Evolutionary conservation across 2,888 invertebrate species (phyloP), one percentile per base, ranked within the genome.

Genomic region (Drosophila sordidapex): DNA sequence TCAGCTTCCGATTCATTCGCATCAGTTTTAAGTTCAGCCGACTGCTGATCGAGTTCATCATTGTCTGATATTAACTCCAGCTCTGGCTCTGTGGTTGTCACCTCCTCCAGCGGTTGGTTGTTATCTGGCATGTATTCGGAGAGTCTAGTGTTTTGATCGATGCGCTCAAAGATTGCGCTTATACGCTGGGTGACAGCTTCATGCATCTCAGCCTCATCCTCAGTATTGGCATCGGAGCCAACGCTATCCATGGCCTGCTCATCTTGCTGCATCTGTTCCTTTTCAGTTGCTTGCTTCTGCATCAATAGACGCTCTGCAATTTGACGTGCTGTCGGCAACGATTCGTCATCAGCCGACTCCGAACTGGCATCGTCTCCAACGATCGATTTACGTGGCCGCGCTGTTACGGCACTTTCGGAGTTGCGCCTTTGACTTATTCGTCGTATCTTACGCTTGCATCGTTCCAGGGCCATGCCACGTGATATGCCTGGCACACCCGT

Each of bases 381-480:
- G n/a, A n/a, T 4, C 11, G 73, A 69, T 59, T 90, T 51, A 11
- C 6, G 35, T 11, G 31, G 11, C 15, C 52, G 43, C 4, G 57
- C 15, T 31, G 43, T 11, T 8, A 69, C 35, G 0, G 40, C 61
- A 11, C 77, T 62, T 18, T 84, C 85, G 3, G 80, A 83, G 31
- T 15, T 60, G 5, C 72, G 81, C 18, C 81, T 52, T 15, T 57
- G 65, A 49, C 74, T 79, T 7, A 85, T 58, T 2, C 83, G 65
- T 3, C 78, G 70, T 11, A 86, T 86, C 43, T 84, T 82, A 4
- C 72, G 77, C 51, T 90, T 87, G 70, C 74, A 81, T 0, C 80
- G 83, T 67, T 92, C 92, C 27, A 93, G 86, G 3, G 93, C 93
- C 68, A 87, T 82, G 1, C 93, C 93, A 11, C 83, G 92, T 0